Conservation (phyloP, 2,113 vertebrate genomes). For the Sinocyclocheilus anophthalmus region DNA sequence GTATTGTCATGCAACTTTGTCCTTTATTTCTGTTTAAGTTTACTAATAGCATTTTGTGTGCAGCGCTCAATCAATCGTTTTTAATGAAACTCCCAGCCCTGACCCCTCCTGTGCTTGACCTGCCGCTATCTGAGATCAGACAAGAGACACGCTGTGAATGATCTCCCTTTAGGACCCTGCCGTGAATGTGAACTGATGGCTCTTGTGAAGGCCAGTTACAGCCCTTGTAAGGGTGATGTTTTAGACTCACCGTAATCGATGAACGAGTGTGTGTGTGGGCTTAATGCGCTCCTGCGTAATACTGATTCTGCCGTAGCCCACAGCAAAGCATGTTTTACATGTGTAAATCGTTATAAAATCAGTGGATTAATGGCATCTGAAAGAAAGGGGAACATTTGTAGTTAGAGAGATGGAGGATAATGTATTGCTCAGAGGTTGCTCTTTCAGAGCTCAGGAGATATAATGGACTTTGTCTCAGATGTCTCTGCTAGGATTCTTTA, state of each 20-base stretch:
- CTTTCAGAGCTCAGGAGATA: not conserved
- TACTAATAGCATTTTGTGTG: not conserved
- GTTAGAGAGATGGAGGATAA: not conserved
- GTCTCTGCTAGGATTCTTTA: too few species aligned
- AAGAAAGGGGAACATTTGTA: not conserved
- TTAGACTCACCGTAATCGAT: conserved; percentile 54
- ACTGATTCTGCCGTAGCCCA: conserved; percentile 31
- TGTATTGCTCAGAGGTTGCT: not conserved
- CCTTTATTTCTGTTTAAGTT: not conserved
- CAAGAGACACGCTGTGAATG: not conserved
- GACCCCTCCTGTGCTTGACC: not conserved
- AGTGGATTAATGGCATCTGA: not conserved
- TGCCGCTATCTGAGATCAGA: not conserved
- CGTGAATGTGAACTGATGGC: not conserved
- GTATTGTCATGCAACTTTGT: not conserved
- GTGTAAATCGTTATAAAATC: not conserved
- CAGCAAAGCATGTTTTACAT: conserved; percentile 33
- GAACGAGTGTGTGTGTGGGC: conserved; percentile 53
- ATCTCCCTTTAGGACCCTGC: not conserved
- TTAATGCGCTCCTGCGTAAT: conserved; percentile 54
- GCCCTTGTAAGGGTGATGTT: conserved; percentile 25
- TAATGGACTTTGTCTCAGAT: not conserved
- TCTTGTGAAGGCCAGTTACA: conserved; percentile 14
- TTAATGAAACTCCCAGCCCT: not conserved
- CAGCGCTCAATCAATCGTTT: not conserved